A percentile compares a stretch with the other conserved stretches of the same genome.
These are phyloP conservation scores for Zingel zingel DNA, from an alignment of 2,113 vertebrate species.

Conservation along the genomic window DNA sequence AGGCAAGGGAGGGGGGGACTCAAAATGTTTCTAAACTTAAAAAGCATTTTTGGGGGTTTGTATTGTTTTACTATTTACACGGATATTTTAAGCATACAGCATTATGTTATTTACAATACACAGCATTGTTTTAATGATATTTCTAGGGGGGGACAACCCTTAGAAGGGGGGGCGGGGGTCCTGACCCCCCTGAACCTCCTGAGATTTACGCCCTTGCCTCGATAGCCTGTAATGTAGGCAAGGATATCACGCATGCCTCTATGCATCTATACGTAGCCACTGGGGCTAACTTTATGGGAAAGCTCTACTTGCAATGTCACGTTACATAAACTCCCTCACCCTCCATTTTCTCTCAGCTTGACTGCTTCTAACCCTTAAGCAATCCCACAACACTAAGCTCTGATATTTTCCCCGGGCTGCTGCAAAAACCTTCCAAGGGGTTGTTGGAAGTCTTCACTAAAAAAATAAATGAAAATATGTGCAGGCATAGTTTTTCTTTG, in stretches of 20 bases:
- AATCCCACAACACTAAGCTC: slow-evolving; percentile 22
- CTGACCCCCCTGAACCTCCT: too few species aligned
- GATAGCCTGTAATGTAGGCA: slow-evolving; percentile 29
- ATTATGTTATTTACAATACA: too few species aligned
- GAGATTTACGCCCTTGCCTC: too few species aligned
- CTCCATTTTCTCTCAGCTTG: slow-evolving; percentile 48
- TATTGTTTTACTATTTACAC: too few species aligned
- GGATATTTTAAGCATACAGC: too few species aligned
- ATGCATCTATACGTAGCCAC: slow-evolving; percentile 8
- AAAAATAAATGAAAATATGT: background rate
- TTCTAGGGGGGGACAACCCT: too few species aligned
- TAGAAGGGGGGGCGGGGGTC: too few species aligned
- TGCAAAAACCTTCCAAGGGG: background rate
- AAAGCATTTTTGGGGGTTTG: too few species aligned
- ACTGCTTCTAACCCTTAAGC: slow-evolving; percentile 51
- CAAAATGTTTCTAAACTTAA: too few species aligned
- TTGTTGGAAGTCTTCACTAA: background rate
- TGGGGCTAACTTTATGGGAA: slow-evolving; percentile 41
- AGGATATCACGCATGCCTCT: slow-evolving; percentile 1
- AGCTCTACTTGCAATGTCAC: slow-evolving; percentile 49
- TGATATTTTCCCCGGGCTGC: slow-evolving; percentile 1
- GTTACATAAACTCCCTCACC: slow-evolving; percentile 48
- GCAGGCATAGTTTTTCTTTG: background rate
- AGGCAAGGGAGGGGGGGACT: too few species aligned
- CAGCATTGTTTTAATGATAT: too few species aligned